These are phyloP conservation scores for Pantherophis vulpinus DNA, from an alignment of 2,797 vertebrate species.

Conservation along the genomic window DNA sequence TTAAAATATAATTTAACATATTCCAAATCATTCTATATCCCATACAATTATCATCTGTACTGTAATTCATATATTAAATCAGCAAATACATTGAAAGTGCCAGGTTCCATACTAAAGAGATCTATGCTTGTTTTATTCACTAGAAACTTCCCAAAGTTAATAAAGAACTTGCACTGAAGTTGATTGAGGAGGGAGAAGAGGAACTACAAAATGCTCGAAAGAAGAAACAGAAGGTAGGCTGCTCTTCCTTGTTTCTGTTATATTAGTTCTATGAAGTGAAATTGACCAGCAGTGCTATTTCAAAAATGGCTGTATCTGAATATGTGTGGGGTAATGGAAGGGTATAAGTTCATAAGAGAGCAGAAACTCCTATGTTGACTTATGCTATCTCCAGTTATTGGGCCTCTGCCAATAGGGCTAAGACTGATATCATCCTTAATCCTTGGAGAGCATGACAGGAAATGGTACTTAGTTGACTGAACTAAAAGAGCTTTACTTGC, in stretches of 20 bases:
- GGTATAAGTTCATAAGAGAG: not conserved
- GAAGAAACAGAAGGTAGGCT: slow-evolving; percentile 88
- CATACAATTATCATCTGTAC: not conserved
- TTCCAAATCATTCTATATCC: not conserved
- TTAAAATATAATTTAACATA: not conserved
- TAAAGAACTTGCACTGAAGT: slow-evolving; percentile 92
- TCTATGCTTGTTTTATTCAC: not conserved
- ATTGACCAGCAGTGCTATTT: not conserved
- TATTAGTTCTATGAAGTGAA: not conserved
- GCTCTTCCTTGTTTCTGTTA: not conserved
- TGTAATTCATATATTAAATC: not conserved
- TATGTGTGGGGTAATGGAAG: not conserved
- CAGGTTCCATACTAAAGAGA: not conserved
- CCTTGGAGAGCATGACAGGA: not conserved
- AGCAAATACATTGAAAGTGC: not conserved
- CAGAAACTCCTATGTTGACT: too few species aligned
- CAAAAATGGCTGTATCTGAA: not conserved
- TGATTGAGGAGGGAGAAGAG: slow-evolving; percentile 90
- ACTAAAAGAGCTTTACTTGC: not conserved
- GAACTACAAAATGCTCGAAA: slow-evolving; percentile 75
- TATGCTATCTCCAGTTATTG: not conserved
- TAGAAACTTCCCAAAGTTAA: slow-evolving; percentile 96
- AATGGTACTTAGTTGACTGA: not conserved
- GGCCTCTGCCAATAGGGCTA: not conserved
- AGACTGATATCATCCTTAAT: not conserved